Conservation (phyloP, 2,888 invertebrate species). For the Perithous albicinctus region DNA sequence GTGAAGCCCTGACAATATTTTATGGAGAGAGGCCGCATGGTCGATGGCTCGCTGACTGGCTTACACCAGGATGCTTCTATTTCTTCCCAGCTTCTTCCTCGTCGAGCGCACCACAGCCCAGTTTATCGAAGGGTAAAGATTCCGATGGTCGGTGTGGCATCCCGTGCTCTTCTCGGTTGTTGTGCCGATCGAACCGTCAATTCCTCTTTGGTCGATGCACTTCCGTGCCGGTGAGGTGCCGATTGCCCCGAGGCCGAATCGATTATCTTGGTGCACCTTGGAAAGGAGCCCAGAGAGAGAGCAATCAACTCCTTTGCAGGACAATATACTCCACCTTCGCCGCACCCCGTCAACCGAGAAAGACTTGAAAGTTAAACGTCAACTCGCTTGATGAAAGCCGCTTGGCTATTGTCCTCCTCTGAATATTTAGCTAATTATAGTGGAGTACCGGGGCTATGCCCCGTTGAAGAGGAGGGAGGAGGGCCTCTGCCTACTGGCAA, state of each 20-base stretch:
- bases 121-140: not conserved
- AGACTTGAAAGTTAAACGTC: not conserved
- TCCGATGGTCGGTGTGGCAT: not conserved
- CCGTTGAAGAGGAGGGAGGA: no score
- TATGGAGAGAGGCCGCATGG: not conserved
- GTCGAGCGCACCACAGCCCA: not conserved
- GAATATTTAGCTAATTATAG: no score
- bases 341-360: not conserved
- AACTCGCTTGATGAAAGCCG: not conserved
- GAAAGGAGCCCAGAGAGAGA: conserved; percentile 19
- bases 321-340: no score
- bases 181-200: conserved; percentile 15
- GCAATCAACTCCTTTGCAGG: not conserved
- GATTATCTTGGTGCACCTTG: conserved; percentile 35
- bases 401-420: no score
- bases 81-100: not conserved
- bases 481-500: no score
- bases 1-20: not conserved
- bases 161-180: not conserved
- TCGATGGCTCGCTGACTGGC: not conserved
- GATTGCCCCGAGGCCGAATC: conserved; percentile 43
- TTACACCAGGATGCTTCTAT: not conserved
- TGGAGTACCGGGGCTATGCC: no score
- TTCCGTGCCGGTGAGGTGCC: conserved; percentile 40
- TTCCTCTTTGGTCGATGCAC: conserved; percentile 20